A percentile compares a stretch with the other conserved stretches of the same genome.
phyloP scores from a whole-genome alignment of 2,888 invertebrate species.

The Aleiodes testaceus region DNA sequence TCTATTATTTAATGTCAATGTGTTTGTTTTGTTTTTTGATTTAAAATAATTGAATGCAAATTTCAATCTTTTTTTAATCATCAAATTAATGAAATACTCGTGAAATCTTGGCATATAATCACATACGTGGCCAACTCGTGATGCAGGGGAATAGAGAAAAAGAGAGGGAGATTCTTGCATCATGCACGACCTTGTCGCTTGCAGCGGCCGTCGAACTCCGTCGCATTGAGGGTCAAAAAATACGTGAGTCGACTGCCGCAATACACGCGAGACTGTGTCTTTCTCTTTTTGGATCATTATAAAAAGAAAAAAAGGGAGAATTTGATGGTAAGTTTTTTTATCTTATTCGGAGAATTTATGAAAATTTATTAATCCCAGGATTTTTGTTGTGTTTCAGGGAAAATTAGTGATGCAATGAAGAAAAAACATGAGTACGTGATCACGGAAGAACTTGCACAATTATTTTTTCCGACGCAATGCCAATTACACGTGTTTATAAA shows the following conservation, averaged over 20 bases:
- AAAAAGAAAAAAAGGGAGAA: slow-evolving; percentile 11
- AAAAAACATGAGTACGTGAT: slow-evolving; percentile 16
- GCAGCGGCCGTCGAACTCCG: slow-evolving; percentile 64
- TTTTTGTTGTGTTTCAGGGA: too few relatives aligned
- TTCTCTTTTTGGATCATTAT: background rate
- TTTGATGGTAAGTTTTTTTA: too few relatives aligned
- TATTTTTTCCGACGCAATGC: slow-evolving; percentile 26
- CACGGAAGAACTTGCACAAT: slow-evolving; percentile 27
- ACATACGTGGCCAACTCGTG: background rate
- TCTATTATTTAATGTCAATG: slow-evolving; percentile 23
- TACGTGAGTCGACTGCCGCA: slow-evolving; percentile 54
- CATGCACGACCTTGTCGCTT: slow-evolving; percentile 63
- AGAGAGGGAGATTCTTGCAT: slow-evolving; percentile 59
- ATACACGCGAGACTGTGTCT: slow-evolving; percentile 34
- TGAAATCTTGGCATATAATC: slow-evolving; percentile 34
- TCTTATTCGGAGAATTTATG: background rate
- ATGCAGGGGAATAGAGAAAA: slow-evolving; percentile 2
- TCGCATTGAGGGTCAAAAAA: slow-evolving; percentile 63
- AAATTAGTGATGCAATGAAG: background rate
- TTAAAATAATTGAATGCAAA: background rate
- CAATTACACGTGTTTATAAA: slow-evolving; percentile 35
- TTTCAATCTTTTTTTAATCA: slow-evolving; percentile 1
- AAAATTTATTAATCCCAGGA: background rate
- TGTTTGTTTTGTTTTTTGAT: background rate
- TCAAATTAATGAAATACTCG: slow-evolving; percentile 10